Evolutionary conservation across 2,113 vertebrate genomes (phyloP), one percentile per base, ranked within the genome.

Genomic region (Mola mola): DNA sequence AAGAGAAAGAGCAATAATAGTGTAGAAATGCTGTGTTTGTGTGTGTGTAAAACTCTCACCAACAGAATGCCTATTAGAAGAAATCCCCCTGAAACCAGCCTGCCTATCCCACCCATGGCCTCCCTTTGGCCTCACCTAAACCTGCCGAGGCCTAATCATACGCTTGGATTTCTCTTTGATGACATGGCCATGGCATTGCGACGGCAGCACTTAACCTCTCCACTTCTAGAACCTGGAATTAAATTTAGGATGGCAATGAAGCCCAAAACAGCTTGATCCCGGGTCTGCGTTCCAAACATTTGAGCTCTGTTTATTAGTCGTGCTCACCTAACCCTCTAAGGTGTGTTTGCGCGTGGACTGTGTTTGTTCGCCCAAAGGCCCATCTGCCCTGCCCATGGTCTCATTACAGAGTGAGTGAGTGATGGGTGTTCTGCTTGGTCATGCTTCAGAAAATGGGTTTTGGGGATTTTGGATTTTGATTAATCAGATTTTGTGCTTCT

Each of bases 81-180:
- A 78, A 68, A 72, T 79, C 71, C 76, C 69, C 52, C 65, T 72
- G 79, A 77, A 71, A 79, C 66, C 78, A 75, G 46, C 60, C 72
- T 66, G 41, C 47, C 81, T 44, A 62, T 66, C 76, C 64, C 77
- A 75, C 72, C 79, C 73, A 74, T 67, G 29, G 75, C 17, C 72
- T 72, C 78, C 69, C 69, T 61, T 62, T 34, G 26, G 52, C 68
- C 74, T 77, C 58, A 66, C 73, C 82, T 53, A 71, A 75, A 81
- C 82, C 77, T 57, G 59, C 57, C 33, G 47, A 75, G 67, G 70
- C 68, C 61, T 81, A 85, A 87, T 89, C 84, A 88, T 74, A 86
- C 72, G 78, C 82, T 85, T 83, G 78, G 79, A 85, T 90, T 86
- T 86, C 66, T 79, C 81, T 76, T 63, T 72, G 72, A 85, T 78